These are phyloP conservation scores for Triplophysa siluroides DNA, from an alignment of 2,113 vertebrate genomes.

Conservation along the genomic window DNA sequence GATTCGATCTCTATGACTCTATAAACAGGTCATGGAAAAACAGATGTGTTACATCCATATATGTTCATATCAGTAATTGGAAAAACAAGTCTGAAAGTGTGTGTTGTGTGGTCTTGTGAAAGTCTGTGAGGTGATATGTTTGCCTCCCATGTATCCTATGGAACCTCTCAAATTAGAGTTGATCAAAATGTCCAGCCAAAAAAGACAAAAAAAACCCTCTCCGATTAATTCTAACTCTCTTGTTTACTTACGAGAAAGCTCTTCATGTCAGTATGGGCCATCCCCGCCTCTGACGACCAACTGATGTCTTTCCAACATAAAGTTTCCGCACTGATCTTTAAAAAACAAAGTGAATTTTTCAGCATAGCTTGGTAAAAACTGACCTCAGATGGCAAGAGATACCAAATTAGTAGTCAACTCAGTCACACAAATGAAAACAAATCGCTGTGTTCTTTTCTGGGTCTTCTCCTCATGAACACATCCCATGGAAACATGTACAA, in stretches of 20 bases:
- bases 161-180: constrained; percentile 18
- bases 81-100: neutral
- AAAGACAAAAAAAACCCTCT: constrained; percentile 1
- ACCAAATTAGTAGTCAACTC: constrained; percentile 40
- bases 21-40: no score
- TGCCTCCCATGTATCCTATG: neutral
- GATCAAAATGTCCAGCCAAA: constrained; percentile 21
- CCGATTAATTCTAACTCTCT: constrained; percentile 14
- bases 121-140: neutral
- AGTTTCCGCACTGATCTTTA: constrained; percentile 24
- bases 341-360: constrained; percentile 35
- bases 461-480: constrained; percentile 14
- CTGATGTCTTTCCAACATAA: constrained; percentile 41
- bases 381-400: constrained; percentile 19
- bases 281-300: neutral
- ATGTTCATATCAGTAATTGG: neutral
- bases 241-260: constrained; percentile 41
- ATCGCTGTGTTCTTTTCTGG: constrained; percentile 3
- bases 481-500: neutral
- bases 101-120: neutral
- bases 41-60: no score
- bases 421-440: constrained; percentile 34
- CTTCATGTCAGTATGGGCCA: constrained; percentile 8
- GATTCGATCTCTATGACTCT: no score
- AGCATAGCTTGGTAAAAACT: constrained; percentile 30